Conservation (phyloP, 2,888 invertebrate genomes). For the Zele albiditarsus region DNA sequence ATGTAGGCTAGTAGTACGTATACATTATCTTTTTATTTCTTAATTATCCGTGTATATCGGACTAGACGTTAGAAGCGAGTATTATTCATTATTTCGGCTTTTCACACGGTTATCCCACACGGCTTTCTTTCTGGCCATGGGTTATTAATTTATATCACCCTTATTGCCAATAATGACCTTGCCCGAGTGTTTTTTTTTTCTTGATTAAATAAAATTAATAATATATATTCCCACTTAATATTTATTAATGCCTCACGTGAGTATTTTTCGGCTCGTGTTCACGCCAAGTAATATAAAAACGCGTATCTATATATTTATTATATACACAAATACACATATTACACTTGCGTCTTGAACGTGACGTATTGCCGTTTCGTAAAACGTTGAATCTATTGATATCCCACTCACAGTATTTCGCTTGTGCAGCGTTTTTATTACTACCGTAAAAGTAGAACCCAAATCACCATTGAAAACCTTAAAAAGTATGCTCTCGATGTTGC, state of each 20-base stretch:
- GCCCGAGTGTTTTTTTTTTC: slow-evolving; percentile 8
- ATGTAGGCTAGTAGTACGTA: slow-evolving; percentile 67
- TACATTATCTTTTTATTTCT: slow-evolving; percentile 46
- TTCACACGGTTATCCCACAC: slow-evolving; percentile 40
- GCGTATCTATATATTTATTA: slow-evolving; percentile 49
- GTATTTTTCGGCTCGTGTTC: slow-evolving; percentile 57
- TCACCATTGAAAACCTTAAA: slow-evolving; percentile 23
- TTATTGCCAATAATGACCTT: slow-evolving; percentile 16
- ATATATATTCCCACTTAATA: slow-evolving; percentile 19
- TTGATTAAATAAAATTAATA: not conserved
- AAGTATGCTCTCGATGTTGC: slow-evolving; percentile 29
- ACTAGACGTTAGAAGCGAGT: slow-evolving; percentile 53
- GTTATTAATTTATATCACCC: slow-evolving; percentile 15
- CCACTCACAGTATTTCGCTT: slow-evolving; percentile 73
- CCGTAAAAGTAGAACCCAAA: slow-evolving; percentile 71
- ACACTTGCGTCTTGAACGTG: slow-evolving; percentile 51
- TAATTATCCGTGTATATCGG: slow-evolving; percentile 49
- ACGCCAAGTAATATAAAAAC: slow-evolving; percentile 56
- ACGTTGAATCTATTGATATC: slow-evolving; percentile 61
- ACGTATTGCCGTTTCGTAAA: slow-evolving; percentile 62
- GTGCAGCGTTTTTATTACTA: slow-evolving; percentile 71
- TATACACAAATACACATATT: slow-evolving; percentile 49
- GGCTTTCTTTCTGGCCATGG: slow-evolving; percentile 23
- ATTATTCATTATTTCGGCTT: slow-evolving; percentile 45
- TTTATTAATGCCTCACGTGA: slow-evolving; percentile 56